Conservation (phyloP, 1,140 invertebrate species). For the Pogonomyrmex californicus region DNA sequence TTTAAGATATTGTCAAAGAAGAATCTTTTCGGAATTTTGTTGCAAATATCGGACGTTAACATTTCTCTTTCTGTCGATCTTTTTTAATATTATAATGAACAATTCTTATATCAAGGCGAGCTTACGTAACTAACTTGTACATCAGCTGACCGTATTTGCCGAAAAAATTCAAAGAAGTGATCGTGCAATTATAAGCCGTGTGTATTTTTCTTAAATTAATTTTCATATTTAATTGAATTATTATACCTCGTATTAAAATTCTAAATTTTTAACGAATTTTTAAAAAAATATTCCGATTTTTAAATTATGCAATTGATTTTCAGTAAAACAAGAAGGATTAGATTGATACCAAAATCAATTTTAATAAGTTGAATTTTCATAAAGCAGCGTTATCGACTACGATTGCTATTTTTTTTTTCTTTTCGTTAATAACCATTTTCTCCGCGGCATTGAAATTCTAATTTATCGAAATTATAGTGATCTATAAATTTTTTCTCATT, state of each 20-base stretch:
- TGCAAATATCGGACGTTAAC: constrained; percentile 44
- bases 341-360: not conserved
- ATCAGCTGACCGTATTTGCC: constrained; percentile 40
- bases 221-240: not conserved
- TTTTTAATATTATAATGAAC: constrained; percentile 63
- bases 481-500: not conserved
- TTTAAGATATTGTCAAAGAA: not conserved
- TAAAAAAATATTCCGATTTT: not conserved
- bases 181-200: not conserved
- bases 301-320: not conserved
- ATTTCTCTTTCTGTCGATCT: not conserved
- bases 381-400: not conserved
- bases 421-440: not conserved
- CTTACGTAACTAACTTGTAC: constrained; percentile 60
- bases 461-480: not conserved
- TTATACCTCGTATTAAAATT: not conserved
- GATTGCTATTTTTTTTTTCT: not conserved
- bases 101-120: constrained; percentile 70
- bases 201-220: not conserved
- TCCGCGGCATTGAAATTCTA: not conserved
- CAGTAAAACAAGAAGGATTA: not conserved
- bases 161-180: constrained; percentile 6
- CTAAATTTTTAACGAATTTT: not conserved
- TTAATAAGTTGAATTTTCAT: not conserved
- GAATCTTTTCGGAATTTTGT: constrained; percentile 11